Evolutionary conservation across 2,888 invertebrate species (phyloP), one percentile per base, ranked within the genome.

Genomic region (Leucoma salicis): DNA sequence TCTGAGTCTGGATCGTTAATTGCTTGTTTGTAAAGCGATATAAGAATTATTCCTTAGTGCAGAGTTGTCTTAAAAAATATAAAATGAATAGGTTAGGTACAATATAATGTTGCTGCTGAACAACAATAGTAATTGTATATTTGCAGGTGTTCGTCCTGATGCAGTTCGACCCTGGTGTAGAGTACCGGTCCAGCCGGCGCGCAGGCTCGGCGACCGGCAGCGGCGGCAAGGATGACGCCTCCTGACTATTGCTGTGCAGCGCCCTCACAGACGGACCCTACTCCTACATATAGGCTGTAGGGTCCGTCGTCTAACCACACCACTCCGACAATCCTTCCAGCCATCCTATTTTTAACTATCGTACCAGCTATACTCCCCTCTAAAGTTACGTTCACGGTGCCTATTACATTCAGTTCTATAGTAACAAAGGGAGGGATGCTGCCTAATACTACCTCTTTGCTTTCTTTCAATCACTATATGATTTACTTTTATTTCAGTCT

Each of bases 211-310:
- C 76, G 42, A 66, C 80, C 48, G 81, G 77, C 54, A 60, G 72
- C 63, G 74, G 70, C 56, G 90, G 87, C 85, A 97, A 97, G 85
- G 97, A 97, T 90, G 97, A 97, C 91, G 96, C 96, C 91, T 97
- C 97, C 95, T 97, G 97, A 97, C 97, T 97, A 93, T 94, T 97
- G 94, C 95, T 97, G 93, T 97, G 97, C 96, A 97, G 97, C 96
- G 97, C 97, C 94, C 96, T 97, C 92, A 97, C 97, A 78, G 97
- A 97, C 92, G 97, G 97, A 92, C 97, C 97, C 91, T 97, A 97
- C 93, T 95, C 96, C 87, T 96, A 96, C 91, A 96, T 96, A 78
- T 96, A 93, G 92, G 81, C 74, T 55, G 71, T 60, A 63, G 71
- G 77, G 63, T 63, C 39, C 36, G 39, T 31, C 65, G 56, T 48